Conservation (phyloP, 2,888 invertebrate species). For the Erebia palarica region DNA sequence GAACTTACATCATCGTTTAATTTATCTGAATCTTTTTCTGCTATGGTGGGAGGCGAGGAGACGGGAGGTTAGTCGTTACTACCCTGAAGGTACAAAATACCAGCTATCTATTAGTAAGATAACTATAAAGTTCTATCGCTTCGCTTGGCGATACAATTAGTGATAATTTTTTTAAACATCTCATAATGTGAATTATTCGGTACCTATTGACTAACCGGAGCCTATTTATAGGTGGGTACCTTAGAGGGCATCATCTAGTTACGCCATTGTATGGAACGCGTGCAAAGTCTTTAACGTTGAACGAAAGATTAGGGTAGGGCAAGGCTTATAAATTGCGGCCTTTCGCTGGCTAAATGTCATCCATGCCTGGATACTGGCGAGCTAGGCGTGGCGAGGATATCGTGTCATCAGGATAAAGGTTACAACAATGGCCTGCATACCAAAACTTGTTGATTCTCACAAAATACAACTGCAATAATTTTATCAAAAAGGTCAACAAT, state of each 20-base stretch:
- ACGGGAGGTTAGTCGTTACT: no score
- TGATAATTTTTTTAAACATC: no score
- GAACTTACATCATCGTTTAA: no score
- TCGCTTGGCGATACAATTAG: no score
- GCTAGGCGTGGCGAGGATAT: slow-evolving; percentile 38
- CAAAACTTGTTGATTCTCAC: slow-evolving; percentile 26
- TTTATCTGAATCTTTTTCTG: no score
- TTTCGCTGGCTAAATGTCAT: slow-evolving; percentile 73
- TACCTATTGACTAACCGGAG: no score
- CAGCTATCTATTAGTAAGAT: no score
- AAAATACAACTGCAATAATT: slow-evolving; percentile 3
- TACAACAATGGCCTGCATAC: slow-evolving; percentile 31
- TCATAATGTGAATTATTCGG: no score
- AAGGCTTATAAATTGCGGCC: slow-evolving; percentile 46
- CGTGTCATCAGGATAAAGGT: slow-evolving; percentile 36
- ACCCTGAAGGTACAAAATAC: no score
- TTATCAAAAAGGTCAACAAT: not conserved
- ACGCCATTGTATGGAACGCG: slow-evolving; percentile 7
- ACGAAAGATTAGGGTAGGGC: slow-evolving; percentile 31
- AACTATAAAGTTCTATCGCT: no score
- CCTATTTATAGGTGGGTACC: not conserved
- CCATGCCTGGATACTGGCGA: slow-evolving; percentile 44
- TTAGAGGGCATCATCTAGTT: not conserved
- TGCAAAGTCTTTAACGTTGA: slow-evolving; percentile 26
- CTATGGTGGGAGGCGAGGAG: no score